Evolutionary conservation across 2,888 invertebrate species (phyloP).

Genomic region (Ctena decussata): DNA sequence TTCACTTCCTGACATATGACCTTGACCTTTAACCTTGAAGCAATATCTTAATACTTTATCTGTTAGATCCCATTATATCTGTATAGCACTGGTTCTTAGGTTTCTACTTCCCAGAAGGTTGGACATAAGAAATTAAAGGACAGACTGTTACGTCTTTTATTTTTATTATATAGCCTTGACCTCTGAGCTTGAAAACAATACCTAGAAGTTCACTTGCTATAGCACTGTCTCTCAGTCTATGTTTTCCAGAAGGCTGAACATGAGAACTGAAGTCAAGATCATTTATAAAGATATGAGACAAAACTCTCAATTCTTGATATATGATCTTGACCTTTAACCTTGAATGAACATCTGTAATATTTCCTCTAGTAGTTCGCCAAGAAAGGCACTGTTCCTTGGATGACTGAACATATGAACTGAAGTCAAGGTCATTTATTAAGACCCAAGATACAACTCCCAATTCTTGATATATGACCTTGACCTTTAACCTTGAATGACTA

Average conservation of each 20-base stretch:
- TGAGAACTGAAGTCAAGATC: conserved; percentile 54
- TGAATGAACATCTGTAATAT: neutral
- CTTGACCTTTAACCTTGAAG: neutral
- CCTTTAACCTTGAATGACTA: conserved; percentile 10
- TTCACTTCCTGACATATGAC: too few relatives aligned
- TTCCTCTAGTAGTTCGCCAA: neutral
- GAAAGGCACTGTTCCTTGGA: neutral
- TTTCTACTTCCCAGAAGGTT: conserved; percentile 63
- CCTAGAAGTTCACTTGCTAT: conserved; percentile 92
- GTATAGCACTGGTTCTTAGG: conserved; percentile 91
- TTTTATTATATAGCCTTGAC: too few relatives aligned
- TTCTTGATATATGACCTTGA: neutral
- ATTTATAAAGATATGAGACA: too few relatives aligned
- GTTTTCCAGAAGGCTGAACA: conserved; percentile 51
- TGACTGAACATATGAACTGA: too few relatives aligned
- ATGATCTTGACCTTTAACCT: neutral
- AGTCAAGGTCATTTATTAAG: neutral
- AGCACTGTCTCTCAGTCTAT: conserved; percentile 90
- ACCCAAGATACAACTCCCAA: neutral
- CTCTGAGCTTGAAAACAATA: too few relatives aligned
- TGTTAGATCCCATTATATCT: conserved; percentile 92
- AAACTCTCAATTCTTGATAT: too few relatives aligned
- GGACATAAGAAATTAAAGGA: conserved; percentile 54
- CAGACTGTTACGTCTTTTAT: conserved; percentile 76
- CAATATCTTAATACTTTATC: conserved; percentile 90